A percentile compares a stretch with the other conserved stretches of the same genome.
Conservation (phyloP, 2,797 vertebrate species). For the Malurus splendens region DNA sequence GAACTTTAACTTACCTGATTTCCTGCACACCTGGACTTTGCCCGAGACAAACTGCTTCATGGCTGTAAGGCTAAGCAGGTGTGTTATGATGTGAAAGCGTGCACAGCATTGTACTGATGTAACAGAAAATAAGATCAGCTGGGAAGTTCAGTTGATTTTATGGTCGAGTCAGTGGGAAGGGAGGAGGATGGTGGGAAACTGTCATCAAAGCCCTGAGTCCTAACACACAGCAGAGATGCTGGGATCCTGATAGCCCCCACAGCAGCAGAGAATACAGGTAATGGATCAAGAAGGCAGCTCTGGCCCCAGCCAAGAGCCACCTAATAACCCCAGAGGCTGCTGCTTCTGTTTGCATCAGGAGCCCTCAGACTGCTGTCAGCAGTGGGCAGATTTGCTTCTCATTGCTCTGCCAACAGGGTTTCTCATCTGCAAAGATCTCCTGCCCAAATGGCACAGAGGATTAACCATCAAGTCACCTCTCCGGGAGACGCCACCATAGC, state of each 20-base stretch:
- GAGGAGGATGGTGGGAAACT: not conserved
- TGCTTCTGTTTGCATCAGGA: not conserved
- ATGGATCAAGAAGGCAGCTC: not conserved
- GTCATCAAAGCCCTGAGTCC: not conserved
- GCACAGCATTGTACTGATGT: not conserved
- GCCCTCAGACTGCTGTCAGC: not conserved
- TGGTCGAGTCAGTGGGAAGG: not conserved
- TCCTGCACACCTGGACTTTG: not conserved
- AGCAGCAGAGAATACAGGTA: fast-evolving
- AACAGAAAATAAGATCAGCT: not conserved
- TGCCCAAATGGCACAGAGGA: not conserved
- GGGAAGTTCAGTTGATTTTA: not conserved
- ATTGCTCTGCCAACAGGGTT: fast-evolving
- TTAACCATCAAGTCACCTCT: too few relatives aligned
- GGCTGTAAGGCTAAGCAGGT: not conserved
- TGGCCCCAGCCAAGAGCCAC: fast-evolving
- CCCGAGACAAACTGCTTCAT: not conserved
- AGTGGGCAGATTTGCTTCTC: not conserved
- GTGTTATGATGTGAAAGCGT: not conserved
- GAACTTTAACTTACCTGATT: not conserved
- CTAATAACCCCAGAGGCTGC: not conserved
- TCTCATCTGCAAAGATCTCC: not conserved
- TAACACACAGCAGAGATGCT: too few relatives aligned
- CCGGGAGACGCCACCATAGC: not conserved
- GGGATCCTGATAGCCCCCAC: not conserved